Conservation (phyloP, 92 coral and sea anemone species). For the Diadumene lineata region DNA sequence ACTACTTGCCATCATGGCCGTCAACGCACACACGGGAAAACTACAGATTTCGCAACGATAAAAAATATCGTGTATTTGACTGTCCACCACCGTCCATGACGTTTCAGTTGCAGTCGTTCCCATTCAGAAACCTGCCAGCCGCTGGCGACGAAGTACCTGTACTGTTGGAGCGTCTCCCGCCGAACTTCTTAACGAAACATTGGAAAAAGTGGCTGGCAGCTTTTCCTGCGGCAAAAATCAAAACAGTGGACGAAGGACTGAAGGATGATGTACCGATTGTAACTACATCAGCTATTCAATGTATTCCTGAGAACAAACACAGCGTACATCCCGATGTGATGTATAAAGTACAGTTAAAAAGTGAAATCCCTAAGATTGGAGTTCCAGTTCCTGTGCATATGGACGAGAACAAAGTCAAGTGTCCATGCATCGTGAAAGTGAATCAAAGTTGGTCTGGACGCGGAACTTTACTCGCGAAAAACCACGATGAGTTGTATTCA, state of each 20-base stretch:
- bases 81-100: slow-evolving; percentile 38
- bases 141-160: slow-evolving; percentile 68
- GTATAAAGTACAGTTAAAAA: slow-evolving; percentile 49
- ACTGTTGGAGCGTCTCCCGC: slow-evolving; percentile 47
- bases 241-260: slow-evolving; percentile 57
- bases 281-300: slow-evolving; percentile 44
- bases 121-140: slow-evolving; percentile 40
- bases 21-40: slow-evolving; percentile 26
- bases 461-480: slow-evolving; percentile 43
- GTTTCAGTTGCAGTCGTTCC: slow-evolving; percentile 31
- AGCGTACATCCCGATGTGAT: slow-evolving; percentile 50
- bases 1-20: slow-evolving; percentile 40
- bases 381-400: slow-evolving; percentile 47
- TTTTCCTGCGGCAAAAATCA: slow-evolving; percentile 35
- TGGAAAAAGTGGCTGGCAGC: slow-evolving; percentile 64
- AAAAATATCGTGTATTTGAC: slow-evolving; percentile 54
- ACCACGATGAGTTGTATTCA: slow-evolving; percentile 34
- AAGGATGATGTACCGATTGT: slow-evolving; percentile 47
- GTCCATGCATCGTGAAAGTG: slow-evolving; percentile 58
- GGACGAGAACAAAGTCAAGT: slow-evolving; percentile 25
- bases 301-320: slow-evolving; percentile 48
- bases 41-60: slow-evolving; percentile 52
- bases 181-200: slow-evolving; percentile 32
- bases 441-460: slow-evolving; percentile 48
- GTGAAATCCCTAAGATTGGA: slow-evolving; percentile 38